Conservation (phyloP, 2,113 vertebrate species). For the Haemorhous mexicanus region DNA sequence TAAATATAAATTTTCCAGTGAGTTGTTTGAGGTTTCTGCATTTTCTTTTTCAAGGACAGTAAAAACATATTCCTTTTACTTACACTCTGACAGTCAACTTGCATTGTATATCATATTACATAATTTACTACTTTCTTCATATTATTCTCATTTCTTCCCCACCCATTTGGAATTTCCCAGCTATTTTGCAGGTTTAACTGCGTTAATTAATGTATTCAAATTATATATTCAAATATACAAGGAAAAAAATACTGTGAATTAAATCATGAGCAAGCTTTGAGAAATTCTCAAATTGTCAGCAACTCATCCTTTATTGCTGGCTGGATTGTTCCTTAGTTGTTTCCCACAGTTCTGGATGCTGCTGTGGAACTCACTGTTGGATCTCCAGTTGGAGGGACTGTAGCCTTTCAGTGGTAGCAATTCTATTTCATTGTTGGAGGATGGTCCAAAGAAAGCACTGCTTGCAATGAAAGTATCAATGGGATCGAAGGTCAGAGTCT, state of each 20-base stretch:
- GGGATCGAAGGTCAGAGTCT: constrained; percentile 74
- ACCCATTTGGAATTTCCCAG: not conserved
- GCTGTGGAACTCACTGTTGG: constrained; percentile 65
- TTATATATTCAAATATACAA: not conserved
- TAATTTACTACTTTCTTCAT: not conserved
- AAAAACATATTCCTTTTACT: not conserved
- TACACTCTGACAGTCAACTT: not conserved
- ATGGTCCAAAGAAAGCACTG: constrained; percentile 80
- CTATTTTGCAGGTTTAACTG: not conserved
- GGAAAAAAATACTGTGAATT: not conserved
- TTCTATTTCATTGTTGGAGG: constrained; percentile 75
- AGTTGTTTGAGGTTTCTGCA: not conserved
- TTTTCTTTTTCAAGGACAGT: not conserved
- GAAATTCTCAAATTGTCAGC: not conserved
- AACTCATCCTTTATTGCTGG: not conserved
- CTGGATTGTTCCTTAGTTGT: not conserved
- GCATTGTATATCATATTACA: not conserved
- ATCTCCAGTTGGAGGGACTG: constrained; percentile 74
- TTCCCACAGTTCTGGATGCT: not conserved
- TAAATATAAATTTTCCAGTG: not conserved
- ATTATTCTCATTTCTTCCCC: not conserved
- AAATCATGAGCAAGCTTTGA: not conserved
- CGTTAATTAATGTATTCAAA: not conserved
- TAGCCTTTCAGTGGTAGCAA: constrained; percentile 77
- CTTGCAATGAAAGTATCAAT: constrained; percentile 77